Conservation (phyloP, 1,140 invertebrate genomes). For the Portunus trituberculatus region DNA sequence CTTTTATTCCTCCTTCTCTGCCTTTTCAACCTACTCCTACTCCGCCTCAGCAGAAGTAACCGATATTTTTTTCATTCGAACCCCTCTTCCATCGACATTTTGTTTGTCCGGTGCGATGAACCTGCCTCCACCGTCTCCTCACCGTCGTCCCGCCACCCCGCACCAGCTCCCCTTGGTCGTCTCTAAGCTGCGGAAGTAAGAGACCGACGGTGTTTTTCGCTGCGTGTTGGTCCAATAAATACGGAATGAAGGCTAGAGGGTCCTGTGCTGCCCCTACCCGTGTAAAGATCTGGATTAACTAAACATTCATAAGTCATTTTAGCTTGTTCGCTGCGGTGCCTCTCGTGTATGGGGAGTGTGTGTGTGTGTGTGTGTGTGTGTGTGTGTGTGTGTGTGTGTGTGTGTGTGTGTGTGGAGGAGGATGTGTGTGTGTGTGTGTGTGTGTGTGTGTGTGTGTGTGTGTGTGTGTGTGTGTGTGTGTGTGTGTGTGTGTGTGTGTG, state of each 20-base stretch:
- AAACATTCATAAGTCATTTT: neutral
- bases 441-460: too few relatives aligned
- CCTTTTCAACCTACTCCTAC: neutral
- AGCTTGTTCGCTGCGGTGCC: too few relatives aligned
- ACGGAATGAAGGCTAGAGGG: conserved; percentile 8
- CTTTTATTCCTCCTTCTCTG: neutral
- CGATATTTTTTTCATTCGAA: neutral
- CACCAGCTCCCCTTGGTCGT: neutral
- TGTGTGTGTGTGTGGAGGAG: too few relatives aligned
- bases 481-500: too few relatives aligned
- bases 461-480: too few relatives aligned
- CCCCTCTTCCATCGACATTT: neutral
- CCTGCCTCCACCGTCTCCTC: neutral
- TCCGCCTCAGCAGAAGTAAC: neutral
- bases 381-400: too few relatives aligned
- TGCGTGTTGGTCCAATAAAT: neutral
- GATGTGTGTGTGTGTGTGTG: too few relatives aligned
- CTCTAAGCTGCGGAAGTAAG: neutral
- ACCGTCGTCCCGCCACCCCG: neutral
- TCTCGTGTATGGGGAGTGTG: too few relatives aligned
- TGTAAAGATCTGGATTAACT: neutral
- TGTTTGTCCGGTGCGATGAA: neutral
- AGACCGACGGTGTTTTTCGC: neutral
- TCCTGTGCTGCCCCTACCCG: neutral
- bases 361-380: too few relatives aligned